Conservation (phyloP, 2,888 invertebrate genomes). For the Rotaria sp. region DNA sequence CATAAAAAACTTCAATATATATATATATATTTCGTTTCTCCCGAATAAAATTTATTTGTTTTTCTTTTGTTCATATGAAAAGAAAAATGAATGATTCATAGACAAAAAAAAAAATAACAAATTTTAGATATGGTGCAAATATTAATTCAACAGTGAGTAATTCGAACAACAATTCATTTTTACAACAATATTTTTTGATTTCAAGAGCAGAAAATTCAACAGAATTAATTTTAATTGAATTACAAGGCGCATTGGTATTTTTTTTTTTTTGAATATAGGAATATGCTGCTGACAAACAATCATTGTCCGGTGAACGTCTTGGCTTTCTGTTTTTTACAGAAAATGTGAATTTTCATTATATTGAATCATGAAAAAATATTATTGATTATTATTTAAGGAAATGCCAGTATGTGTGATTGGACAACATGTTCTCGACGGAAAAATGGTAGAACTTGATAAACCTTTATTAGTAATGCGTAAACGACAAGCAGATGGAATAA, state of each 20-base stretch:
- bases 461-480: not conserved
- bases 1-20: not conserved
- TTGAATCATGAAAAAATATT: not conserved
- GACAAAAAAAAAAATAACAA: not conserved
- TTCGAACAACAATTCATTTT: no score
- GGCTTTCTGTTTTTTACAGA: not conserved
- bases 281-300: not conserved
- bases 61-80: not conserved
- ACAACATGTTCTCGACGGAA: not conserved
- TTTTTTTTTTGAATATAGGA: not conserved
- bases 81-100: not conserved
- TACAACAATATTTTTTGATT: not conserved
- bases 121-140: conserved; percentile 20
- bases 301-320: not conserved
- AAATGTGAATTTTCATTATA: not conserved
- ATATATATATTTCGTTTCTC: not conserved
- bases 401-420: not conserved
- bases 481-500: not conserved
- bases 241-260: not conserved
- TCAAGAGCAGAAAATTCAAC: not conserved
- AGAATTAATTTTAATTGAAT: not conserved
- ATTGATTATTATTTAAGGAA: not conserved
- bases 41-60: not conserved
- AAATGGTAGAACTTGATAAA: conserved; percentile 10
- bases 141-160: not conserved